phyloP scores from a whole-genome alignment of 2,113 vertebrate species.

The Spea bombifrons region DNA sequence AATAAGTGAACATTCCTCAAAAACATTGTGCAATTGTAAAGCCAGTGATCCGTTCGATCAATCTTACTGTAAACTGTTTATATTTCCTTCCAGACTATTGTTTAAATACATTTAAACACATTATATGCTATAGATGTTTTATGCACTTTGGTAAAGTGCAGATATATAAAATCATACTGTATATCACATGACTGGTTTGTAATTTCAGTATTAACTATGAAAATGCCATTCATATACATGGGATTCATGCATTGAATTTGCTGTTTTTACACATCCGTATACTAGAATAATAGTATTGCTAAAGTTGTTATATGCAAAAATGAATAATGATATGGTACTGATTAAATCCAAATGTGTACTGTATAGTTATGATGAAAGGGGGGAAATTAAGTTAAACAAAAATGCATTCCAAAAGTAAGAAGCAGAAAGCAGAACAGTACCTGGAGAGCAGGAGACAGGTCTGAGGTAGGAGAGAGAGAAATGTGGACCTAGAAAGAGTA shows the following conservation, averaged over 20 bases:
- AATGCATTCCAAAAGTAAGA: too few relatives aligned
- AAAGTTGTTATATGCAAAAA: too few relatives aligned
- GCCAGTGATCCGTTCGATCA: neutral
- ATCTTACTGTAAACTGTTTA: neutral
- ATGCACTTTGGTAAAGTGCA: neutral
- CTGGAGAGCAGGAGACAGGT: slow-evolving; percentile 33
- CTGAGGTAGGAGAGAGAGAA: slow-evolving; percentile 15
- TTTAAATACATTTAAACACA: neutral
- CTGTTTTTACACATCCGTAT: neutral
- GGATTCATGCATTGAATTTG: neutral
- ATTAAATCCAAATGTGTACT: too few relatives aligned
- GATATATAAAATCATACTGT: neutral
- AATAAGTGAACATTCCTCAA: neutral
- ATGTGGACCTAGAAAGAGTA: slow-evolving; percentile 30
- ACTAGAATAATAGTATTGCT: neutral
- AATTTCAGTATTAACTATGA: neutral
- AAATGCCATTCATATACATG: neutral
- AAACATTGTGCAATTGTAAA: neutral
- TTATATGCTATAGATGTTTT: neutral
- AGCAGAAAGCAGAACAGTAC: slow-evolving; percentile 25
- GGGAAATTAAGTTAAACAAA: too few relatives aligned
- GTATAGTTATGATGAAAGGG: too few relatives aligned
- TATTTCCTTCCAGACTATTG: neutral
- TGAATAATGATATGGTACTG: too few relatives aligned
- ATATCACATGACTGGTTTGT: neutral